phyloP scores from a whole-genome alignment of 2,888 invertebrate genomes.

The Baronia brevicornis region DNA sequence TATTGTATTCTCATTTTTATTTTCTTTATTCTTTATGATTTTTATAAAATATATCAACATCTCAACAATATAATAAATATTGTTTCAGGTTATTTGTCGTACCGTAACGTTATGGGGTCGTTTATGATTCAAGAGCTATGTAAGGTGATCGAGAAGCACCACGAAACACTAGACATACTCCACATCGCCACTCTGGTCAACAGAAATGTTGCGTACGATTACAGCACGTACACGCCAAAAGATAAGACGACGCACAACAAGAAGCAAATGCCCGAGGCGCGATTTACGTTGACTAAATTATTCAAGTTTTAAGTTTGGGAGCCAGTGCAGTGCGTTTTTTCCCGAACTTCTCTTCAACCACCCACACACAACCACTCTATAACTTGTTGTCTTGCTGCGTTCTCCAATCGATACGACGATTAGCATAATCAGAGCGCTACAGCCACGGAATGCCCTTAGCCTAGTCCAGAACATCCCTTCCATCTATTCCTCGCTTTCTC shows the following conservation, averaged over 20 bases:
- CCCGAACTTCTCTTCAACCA: no score
- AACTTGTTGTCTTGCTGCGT: no score
- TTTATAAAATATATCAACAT: no score
- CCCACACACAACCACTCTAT: no score
- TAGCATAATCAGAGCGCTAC: no score
- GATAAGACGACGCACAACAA: constrained; percentile 30
- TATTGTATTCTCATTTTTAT: no score
- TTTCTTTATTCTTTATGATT: no score
- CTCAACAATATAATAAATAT: neutral
- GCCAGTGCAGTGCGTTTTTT: no score
- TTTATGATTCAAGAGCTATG: constrained; percentile 55
- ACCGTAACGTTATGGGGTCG: constrained; percentile 39
- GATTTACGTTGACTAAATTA: constrained; percentile 46
- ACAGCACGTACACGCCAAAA: constrained; percentile 30
- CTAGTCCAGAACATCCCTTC: no score
- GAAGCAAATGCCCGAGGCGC: constrained; percentile 52
- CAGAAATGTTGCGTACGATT: constrained; percentile 34
- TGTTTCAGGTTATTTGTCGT: constrained; percentile 40
- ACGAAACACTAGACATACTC: constrained; percentile 34
- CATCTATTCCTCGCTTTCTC: no score
- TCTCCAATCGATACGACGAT: no score
- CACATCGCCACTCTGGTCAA: constrained; percentile 43
- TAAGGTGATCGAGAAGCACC: constrained; percentile 30
- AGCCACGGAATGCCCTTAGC: no score
- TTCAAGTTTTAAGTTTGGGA: constrained; percentile 30